Evolutionary conservation across 2,888 invertebrate species (phyloP).

Genomic region (Metellina segmentata): DNA sequence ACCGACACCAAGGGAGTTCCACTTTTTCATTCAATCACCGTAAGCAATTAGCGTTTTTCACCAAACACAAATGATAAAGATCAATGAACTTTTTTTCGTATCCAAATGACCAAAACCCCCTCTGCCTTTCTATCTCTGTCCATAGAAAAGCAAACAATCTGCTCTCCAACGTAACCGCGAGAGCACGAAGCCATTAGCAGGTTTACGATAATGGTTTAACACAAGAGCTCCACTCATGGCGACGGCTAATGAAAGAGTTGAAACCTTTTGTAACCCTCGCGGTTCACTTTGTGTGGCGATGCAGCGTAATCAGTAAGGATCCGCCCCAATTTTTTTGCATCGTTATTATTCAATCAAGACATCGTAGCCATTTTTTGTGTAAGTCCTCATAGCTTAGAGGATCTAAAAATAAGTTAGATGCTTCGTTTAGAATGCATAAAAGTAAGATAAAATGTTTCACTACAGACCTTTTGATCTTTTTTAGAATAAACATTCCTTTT

Average conservation of each 20-base stretch:
- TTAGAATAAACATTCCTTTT: too few relatives aligned
- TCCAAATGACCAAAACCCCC: background rate
- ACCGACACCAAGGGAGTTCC: background rate
- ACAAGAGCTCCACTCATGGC: background rate
- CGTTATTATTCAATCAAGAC: background rate
- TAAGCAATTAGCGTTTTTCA: background rate
- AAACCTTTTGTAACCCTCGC: constrained; percentile 12
- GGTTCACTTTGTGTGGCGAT: constrained; percentile 35
- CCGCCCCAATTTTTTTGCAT: background rate
- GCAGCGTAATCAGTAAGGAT: background rate
- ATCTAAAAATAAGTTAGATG: too few relatives aligned
- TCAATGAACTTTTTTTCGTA: constrained; percentile 15
- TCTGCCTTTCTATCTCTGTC: background rate
- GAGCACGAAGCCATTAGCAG: constrained; percentile 25
- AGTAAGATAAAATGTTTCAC: too few relatives aligned
- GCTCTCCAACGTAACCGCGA: background rate
- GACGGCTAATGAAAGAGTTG: background rate
- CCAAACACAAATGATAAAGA: background rate
- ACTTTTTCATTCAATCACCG: background rate
- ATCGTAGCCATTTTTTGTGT: background rate
- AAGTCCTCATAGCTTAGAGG: background rate
- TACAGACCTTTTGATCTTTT: too few relatives aligned
- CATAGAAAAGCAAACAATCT: constrained; percentile 23
- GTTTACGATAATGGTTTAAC: constrained; percentile 35
- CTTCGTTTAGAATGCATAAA: too few relatives aligned